Percentiles rank a stretch among this genome's conserved stretches.
These are phyloP conservation scores for Bovichtus variegatus DNA, from an alignment of 2,797 vertebrate genomes.

Conservation along the genomic window DNA sequence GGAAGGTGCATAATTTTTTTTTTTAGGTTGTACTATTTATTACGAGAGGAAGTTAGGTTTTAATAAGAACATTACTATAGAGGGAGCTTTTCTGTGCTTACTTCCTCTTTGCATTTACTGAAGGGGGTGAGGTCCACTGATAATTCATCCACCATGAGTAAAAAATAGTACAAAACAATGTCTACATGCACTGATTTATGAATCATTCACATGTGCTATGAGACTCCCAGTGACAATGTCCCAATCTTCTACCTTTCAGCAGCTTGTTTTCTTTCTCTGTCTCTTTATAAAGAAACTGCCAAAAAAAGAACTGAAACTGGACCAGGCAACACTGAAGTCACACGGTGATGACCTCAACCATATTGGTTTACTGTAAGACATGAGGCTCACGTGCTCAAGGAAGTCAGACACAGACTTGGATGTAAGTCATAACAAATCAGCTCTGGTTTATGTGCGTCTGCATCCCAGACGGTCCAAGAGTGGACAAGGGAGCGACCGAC, in stretches of 20 bases:
- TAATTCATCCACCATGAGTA: neutral
- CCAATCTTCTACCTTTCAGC: neutral
- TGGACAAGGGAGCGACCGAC: constrained; percentile 53
- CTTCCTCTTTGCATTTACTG: constrained; percentile 63
- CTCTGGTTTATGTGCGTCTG: constrained; percentile 23
- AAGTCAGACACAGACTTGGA: constrained; percentile 28
- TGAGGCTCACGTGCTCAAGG: neutral
- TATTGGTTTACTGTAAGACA: constrained; percentile 51
- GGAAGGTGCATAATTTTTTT: constrained; percentile 30
- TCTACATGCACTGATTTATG: neutral
- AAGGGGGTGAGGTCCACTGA: constrained; percentile 21
- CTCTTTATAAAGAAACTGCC: neutral
- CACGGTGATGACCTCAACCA: constrained; percentile 35
- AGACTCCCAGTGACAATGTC: neutral
- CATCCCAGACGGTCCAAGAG: constrained; percentile 33
- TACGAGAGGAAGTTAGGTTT: constrained; percentile 76
- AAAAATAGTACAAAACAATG: neutral
- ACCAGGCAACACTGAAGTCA: constrained; percentile 14
- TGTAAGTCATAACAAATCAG: constrained; percentile 54
- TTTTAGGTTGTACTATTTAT: constrained; percentile 44
- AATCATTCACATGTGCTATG: neutral
- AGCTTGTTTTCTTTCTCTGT: neutral
- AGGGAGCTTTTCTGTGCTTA: constrained; percentile 42
- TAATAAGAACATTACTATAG: constrained; percentile 64
- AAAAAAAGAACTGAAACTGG: constrained; percentile 59